Percentiles rank a stretch among this genome's conserved stretches.
These are phyloP conservation scores for Belonocnema kinseyi DNA, from an alignment of 1,140 invertebrate genomes.

Conservation along the genomic window DNA sequence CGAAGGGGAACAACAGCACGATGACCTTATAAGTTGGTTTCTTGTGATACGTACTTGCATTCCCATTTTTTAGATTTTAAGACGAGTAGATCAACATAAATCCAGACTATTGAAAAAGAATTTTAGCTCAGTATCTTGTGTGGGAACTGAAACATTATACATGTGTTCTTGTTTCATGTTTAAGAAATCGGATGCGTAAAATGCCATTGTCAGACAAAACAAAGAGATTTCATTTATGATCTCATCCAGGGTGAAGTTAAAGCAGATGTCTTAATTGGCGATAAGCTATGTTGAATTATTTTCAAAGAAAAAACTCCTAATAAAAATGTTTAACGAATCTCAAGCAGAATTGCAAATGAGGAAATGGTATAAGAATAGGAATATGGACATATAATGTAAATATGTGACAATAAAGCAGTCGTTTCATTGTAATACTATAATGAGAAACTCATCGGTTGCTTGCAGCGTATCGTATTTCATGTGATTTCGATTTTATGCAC, in stretches of 20 bases:
- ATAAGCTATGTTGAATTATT: neutral
- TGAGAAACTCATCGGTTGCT: neutral
- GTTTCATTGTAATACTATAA: slow-evolving; percentile 8
- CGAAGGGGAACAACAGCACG: slow-evolving; percentile 44
- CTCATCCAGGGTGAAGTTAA: neutral
- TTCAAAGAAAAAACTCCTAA: neutral
- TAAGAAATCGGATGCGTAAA: neutral
- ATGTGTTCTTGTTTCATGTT: slow-evolving; percentile 14
- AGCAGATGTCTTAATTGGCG: neutral
- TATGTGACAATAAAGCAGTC: neutral
- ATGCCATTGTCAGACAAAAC: neutral
- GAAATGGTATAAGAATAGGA: neutral
- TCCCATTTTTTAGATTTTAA: neutral
- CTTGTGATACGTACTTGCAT: neutral
- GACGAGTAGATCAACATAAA: neutral
- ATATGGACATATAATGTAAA: neutral
- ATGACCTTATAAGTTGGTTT: slow-evolving; percentile 49
- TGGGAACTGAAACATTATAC: slow-evolving; percentile 3
- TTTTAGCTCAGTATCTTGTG: neutral
- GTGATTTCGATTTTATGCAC: slow-evolving; percentile 16
- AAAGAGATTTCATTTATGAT: neutral
- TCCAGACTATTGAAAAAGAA: slow-evolving; percentile 12
- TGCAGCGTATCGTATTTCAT: slow-evolving; percentile 17
- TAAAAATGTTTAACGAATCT: neutral
- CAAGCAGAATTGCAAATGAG: neutral